Conservation (phyloP, 2,797 vertebrate genomes). For the Sebastes trivittatus region DNA sequence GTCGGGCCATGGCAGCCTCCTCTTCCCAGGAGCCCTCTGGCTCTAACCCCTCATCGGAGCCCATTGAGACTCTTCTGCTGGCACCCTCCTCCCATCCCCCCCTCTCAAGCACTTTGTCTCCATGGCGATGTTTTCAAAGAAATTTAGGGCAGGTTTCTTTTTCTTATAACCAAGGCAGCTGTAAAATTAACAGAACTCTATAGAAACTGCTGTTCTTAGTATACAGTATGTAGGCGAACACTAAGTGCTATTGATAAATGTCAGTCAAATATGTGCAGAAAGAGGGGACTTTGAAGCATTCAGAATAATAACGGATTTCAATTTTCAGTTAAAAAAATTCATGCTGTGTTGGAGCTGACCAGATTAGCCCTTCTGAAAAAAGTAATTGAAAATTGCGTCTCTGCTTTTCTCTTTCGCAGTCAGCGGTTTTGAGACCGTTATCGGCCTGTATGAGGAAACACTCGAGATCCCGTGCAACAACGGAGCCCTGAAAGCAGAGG, state of each 20-base stretch:
- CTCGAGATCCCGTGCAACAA: slow-evolving; percentile 79
- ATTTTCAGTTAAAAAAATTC: slow-evolving; percentile 25
- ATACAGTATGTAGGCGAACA: not conserved
- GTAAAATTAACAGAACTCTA: slow-evolving; percentile 38
- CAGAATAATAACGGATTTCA: slow-evolving; percentile 29
- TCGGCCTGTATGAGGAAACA: slow-evolving; percentile 73
- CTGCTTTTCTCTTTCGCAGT: slow-evolving; percentile 59
- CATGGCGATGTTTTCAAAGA: slow-evolving; percentile 72
- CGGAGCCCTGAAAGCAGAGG: slow-evolving; percentile 26
- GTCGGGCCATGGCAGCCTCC: slow-evolving; percentile 45
- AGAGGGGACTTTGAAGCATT: slow-evolving; percentile 5
- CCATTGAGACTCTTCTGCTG: slow-evolving; percentile 58
- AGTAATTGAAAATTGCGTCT: slow-evolving; percentile 29
- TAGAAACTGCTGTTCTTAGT: slow-evolving; percentile 20
- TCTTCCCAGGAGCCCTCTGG: slow-evolving; percentile 53
- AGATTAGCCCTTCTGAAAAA: slow-evolving; percentile 24
- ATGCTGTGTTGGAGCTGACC: slow-evolving; percentile 31
- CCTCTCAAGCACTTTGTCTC: slow-evolving; percentile 69
- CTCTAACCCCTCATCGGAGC: slow-evolving; percentile 53
- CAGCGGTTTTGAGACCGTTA: slow-evolving; percentile 47
- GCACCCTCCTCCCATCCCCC: slow-evolving; percentile 42
- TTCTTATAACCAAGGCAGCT: slow-evolving; percentile 17
- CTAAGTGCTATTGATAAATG: slow-evolving; percentile 40
- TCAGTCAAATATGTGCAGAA: slow-evolving; percentile 17
- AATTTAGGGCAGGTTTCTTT: slow-evolving; percentile 47